Percentiles rank a stretch among this genome's conserved stretches.
Conservation (phyloP, 2,888 invertebrate genomes). For the Bellardia bayeri region DNA sequence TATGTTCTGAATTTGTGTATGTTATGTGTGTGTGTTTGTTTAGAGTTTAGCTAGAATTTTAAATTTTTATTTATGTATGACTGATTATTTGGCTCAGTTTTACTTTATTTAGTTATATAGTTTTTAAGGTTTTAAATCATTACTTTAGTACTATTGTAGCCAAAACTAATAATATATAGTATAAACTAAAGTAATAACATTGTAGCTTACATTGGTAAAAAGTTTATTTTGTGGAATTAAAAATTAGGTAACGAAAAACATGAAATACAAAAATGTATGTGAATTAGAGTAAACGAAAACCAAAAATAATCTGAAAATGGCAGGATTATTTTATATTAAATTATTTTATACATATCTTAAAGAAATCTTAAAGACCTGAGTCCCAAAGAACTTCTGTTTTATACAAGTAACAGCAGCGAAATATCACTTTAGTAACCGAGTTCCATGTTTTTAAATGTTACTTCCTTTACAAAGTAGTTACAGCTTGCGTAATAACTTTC, state of each 20-base stretch:
- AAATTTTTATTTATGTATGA: slow-evolving; percentile 60
- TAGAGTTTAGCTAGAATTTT: slow-evolving; percentile 47
- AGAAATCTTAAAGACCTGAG: too few species aligned
- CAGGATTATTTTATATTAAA: too few species aligned
- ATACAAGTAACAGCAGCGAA: too few species aligned
- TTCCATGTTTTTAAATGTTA: too few species aligned
- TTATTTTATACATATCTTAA: too few species aligned
- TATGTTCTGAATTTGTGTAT: neutral
- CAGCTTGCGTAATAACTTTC: too few species aligned
- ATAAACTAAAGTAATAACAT: slow-evolving; percentile 36
- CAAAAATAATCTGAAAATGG: too few species aligned
- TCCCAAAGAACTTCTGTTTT: too few species aligned
- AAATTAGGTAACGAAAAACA: neutral
- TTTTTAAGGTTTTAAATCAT: slow-evolving; percentile 38
- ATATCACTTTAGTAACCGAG: too few species aligned
- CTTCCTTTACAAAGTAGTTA: too few species aligned
- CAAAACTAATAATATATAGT: slow-evolving; percentile 10
- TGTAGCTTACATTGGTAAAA: slow-evolving; percentile 26
- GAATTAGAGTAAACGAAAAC: neutral
- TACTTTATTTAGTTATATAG: neutral
- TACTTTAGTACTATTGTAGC: neutral
- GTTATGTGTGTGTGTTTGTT: neutral
- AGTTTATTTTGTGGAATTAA: neutral
- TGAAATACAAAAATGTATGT: neutral
- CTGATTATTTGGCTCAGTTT: slow-evolving; percentile 36